phyloP scores from a whole-genome alignment of 2,113 vertebrate genomes.

The Galbula dea region DNA sequence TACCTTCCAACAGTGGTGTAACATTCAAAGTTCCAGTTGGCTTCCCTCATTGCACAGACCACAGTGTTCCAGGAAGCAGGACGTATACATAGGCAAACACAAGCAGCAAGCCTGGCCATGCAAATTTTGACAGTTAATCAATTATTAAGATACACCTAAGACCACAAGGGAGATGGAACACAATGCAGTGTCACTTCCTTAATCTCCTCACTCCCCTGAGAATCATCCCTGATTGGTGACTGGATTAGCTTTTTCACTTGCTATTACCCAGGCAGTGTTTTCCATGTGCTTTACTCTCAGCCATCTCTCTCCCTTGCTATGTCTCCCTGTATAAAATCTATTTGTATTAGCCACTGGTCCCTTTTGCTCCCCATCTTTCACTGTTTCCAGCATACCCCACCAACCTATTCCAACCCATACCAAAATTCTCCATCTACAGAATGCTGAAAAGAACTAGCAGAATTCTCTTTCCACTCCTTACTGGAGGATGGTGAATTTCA shows the following conservation, averaged over 20 bases:
- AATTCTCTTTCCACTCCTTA: neutral
- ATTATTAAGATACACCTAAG: neutral
- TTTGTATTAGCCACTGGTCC: neutral
- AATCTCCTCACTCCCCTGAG: neutral
- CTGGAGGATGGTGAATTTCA: neutral
- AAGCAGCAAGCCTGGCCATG: neutral
- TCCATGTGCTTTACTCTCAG: neutral
- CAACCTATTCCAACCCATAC: too few relatives aligned
- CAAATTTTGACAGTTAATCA: neutral
- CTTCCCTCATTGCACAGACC: neutral
- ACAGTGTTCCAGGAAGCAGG: too few relatives aligned
- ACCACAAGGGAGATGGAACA: neutral
- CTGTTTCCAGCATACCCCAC: neutral
- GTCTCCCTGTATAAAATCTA: neutral
- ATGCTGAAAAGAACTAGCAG: neutral
- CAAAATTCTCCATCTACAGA: neutral
- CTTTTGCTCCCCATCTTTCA: neutral
- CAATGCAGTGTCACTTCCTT: neutral
- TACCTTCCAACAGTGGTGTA: fast-evolving
- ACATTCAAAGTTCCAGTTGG: neutral
- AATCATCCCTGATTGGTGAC: neutral
- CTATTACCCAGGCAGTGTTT: fast-evolving
- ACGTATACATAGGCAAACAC: neutral
- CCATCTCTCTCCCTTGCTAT: neutral
- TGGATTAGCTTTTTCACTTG: neutral